phyloP scores from a whole-genome alignment of 1,140 invertebrate species.

The Oryzaephilus surinamensis region DNA sequence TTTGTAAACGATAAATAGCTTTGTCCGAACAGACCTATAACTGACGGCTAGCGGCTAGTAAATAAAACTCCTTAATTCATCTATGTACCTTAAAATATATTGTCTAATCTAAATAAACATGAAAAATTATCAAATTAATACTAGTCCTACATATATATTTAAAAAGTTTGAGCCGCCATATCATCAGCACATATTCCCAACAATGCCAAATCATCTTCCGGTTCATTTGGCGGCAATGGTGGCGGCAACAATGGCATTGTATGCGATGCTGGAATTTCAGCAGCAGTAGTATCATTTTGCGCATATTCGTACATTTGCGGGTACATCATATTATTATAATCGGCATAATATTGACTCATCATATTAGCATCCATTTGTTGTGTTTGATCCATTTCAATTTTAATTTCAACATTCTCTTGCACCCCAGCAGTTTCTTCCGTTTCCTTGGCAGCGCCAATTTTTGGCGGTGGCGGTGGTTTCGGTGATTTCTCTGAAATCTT shows the following conservation, averaged over 20 bases:
- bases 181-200: conserved; percentile 58
- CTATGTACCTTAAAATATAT: too few relatives aligned
- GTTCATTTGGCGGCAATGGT: conserved; percentile 37
- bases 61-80: too few relatives aligned
- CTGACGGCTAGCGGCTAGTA: too few relatives aligned
- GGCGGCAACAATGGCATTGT: conserved; percentile 32
- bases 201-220: conserved; percentile 55
- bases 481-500: conserved; percentile 14
- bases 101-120: too few relatives aligned
- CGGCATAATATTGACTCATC: conserved; percentile 19
- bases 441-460: conserved; percentile 11
- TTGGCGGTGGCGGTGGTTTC: conserved; percentile 15
- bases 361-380: conserved; percentile 15
- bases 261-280: conserved; percentile 22
- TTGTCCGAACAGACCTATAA: too few relatives aligned
- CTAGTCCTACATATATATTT: conserved; percentile 5
- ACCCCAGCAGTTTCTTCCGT: conserved; percentile 4
- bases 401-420: conserved; percentile 6
- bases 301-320: conserved; percentile 17
- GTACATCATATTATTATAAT: conserved; percentile 16
- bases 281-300: conserved; percentile 12
- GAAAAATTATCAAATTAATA: background rate
- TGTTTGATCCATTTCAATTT: conserved; percentile 25
- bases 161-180: conserved; percentile 46
- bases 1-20: too few relatives aligned